These are phyloP conservation scores for Bathynomus jamesi DNA, from an alignment of 1,140 invertebrate genomes.

Conservation along the genomic window DNA sequence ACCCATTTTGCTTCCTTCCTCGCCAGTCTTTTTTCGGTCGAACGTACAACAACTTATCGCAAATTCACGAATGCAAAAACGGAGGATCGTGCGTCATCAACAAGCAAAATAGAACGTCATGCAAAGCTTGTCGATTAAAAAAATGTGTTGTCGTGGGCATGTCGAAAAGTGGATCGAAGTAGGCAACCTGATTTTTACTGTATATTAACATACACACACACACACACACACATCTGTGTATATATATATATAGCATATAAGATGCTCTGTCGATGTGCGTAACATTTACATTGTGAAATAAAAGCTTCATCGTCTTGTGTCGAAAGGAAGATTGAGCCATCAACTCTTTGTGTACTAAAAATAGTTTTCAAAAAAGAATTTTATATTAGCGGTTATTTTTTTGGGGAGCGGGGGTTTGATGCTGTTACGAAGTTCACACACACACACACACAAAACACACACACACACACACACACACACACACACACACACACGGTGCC, in stretches of 20 bases:
- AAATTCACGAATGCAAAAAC: slow-evolving; percentile 86
- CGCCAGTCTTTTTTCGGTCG: slow-evolving; percentile 86
- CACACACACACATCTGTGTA: not conserved
- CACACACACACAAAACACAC: too few relatives aligned
- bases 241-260: not conserved
- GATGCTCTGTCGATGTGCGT: not conserved
- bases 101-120: slow-evolving; percentile 89
- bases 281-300: not conserved
- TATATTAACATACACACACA: not conserved
- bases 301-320: not conserved
- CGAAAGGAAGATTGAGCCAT: too few relatives aligned
- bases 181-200: not conserved
- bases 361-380: too few relatives aligned
- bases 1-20: not conserved
- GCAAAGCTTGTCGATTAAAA: slow-evolving; percentile 83
- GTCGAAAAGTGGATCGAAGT: slow-evolving; percentile 80
- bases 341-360: too few relatives aligned
- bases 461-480: too few relatives aligned
- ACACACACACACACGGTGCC: too few relatives aligned
- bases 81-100: slow-evolving; percentile 88
- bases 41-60: slow-evolving; percentile 85
- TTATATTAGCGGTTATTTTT: not conserved
- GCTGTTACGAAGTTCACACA: not conserved
- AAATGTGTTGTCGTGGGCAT: slow-evolving; percentile 90
- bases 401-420: not conserved